phyloP scores from a whole-genome alignment of 2,113 vertebrate genomes.

The Centrocercus urophasianus region DNA sequence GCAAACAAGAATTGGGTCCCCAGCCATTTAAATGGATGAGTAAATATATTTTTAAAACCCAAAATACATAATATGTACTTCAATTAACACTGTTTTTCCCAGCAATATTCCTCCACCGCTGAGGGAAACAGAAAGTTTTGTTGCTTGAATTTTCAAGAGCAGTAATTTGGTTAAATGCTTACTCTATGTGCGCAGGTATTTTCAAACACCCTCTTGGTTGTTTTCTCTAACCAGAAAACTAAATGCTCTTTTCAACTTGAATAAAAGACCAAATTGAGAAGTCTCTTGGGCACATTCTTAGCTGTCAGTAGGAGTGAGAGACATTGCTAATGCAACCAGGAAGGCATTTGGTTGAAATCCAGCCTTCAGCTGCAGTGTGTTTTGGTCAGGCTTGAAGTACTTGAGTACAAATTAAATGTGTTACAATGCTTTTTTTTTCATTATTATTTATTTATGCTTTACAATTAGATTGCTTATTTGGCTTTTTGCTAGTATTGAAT shows the following conservation, averaged over 20 bases:
- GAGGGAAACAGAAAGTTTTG: not conserved
- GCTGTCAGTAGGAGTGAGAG: not conserved
- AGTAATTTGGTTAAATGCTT: not conserved
- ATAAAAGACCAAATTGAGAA: not conserved
- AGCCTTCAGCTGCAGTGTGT: not conserved
- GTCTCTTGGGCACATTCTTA: not conserved
- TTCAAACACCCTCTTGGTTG: not conserved
- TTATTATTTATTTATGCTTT: not conserved
- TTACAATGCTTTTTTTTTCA: not conserved
- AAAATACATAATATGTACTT: not conserved
- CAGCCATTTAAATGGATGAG: not conserved
- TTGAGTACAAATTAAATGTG: not conserved
- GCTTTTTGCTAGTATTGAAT: not conserved
- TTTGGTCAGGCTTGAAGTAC: not conserved
- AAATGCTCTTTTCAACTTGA: not conserved
- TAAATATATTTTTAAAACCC: not conserved
- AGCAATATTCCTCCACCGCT: not conserved
- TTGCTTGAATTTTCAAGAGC: not conserved
- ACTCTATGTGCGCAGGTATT: rapidly evolving
- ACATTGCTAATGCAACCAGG: not conserved
- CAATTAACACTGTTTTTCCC: not conserved
- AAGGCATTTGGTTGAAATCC: not conserved
- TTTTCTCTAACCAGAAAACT: not conserved
- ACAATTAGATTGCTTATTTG: not conserved
- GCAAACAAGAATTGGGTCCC: not conserved